phyloP scores from a whole-genome alignment of 23 tunicate species.

The Ascidia mentula region DNA sequence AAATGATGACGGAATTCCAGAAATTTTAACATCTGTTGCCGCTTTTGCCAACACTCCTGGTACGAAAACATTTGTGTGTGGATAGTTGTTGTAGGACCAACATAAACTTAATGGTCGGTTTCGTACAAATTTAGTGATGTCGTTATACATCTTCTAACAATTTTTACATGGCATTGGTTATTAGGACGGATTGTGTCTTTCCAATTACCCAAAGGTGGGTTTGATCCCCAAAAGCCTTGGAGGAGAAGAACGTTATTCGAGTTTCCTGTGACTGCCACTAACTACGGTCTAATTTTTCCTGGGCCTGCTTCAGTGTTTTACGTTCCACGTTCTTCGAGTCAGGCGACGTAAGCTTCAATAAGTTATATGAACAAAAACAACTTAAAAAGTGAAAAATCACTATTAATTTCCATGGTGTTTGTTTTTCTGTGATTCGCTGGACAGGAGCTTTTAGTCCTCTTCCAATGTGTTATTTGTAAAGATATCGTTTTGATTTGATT shows the following conservation, averaged over 20 bases:
- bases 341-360: conserved; percentile 27
- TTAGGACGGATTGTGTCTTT: conserved; percentile 65
- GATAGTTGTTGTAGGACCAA: neutral
- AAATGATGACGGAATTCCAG: conserved; percentile 74
- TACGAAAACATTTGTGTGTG: neutral
- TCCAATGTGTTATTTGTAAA: too few relatives aligned
- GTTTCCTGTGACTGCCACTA: conserved; percentile 33
- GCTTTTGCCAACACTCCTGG: conserved; percentile 59
- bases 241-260: conserved; percentile 65
- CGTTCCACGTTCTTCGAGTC: conserved; percentile 6
- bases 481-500: too few relatives aligned
- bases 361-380: neutral
- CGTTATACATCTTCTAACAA: too few relatives aligned
- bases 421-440: too few relatives aligned
- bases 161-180: too few relatives aligned
- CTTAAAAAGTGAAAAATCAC: too few relatives aligned
- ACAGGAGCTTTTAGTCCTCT: too few relatives aligned
- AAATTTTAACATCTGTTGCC: conserved; percentile 81
- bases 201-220: conserved; percentile 58
- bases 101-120: neutral
- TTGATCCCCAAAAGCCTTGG: conserved; percentile 50
- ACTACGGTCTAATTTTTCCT: conserved; percentile 53
- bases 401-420: too few relatives aligned
- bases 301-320: conserved; percentile 65
- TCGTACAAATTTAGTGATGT: neutral